Evolutionary conservation across 2,888 invertebrate species (phyloP).

Genomic region (Drosophila mimica): DNA sequence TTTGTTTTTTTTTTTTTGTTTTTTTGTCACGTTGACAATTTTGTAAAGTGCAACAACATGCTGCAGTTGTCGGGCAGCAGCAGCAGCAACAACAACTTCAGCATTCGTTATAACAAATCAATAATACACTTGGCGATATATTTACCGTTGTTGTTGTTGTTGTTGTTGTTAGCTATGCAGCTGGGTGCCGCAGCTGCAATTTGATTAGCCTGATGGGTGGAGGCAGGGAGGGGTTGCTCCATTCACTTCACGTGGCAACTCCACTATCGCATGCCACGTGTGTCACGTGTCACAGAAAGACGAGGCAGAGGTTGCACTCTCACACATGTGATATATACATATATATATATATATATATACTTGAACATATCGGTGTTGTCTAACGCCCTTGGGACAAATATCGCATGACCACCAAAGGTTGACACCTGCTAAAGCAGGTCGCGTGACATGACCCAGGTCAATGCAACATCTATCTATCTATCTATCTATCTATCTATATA

Average conservation of each 20-base stretch:
- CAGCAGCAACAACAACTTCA: conserved; percentile 20
- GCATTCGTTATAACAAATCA: conserved; percentile 56
- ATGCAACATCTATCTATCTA: background rate
- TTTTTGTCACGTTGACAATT: conserved; percentile 66
- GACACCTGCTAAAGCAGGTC: background rate
- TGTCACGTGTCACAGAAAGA: conserved; percentile 46
- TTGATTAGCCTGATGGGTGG: conserved; percentile 42
- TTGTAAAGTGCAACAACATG: conserved; percentile 52
- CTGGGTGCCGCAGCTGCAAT: conserved; percentile 37
- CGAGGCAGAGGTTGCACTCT: background rate
- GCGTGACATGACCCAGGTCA: background rate
- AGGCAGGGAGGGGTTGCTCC: background rate
- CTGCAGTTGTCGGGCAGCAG: conserved; percentile 25
- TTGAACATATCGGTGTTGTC: background rate
- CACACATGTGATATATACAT: background rate
- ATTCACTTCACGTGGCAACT: conserved; percentile 40
- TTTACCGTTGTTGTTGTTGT: conserved; percentile 1
- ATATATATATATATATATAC: background rate
- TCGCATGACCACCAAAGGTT: conserved; percentile 44
- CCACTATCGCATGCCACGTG: conserved; percentile 46
- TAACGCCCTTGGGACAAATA: conserved; percentile 47
- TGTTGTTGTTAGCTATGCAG: background rate
- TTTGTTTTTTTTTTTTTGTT: background rate
- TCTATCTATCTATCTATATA: background rate
- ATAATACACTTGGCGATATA: conserved; percentile 44